Conservation (phyloP, 2,113 vertebrate genomes). For the Stomatorhinus ivindoensis region DNA sequence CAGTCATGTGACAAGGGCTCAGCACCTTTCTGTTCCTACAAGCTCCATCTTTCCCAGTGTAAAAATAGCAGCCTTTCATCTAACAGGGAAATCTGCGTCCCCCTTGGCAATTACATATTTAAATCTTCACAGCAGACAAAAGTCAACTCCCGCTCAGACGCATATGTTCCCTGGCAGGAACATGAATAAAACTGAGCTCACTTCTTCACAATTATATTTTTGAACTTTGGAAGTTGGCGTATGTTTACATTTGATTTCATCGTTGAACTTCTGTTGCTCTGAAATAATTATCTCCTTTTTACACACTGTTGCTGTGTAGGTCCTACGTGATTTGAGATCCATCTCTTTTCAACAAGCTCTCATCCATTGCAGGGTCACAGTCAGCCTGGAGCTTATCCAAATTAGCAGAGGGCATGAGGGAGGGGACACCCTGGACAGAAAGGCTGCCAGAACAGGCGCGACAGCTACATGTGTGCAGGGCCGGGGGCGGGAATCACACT, state of each 20-base stretch:
- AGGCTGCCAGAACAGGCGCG: not conserved
- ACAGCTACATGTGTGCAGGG: not conserved
- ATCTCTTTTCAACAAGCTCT: not conserved
- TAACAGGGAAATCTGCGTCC: not conserved
- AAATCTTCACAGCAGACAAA: conserved; percentile 3
- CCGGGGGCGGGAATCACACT: not conserved
- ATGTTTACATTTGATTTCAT: not conserved
- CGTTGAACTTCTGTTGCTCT: not conserved
- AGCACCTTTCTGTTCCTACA: not conserved
- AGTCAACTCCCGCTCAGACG: not conserved
- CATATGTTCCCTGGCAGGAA: not conserved
- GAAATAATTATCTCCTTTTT: not conserved
- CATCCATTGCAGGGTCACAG: not conserved
- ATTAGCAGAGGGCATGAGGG: not conserved
- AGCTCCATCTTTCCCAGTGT: not conserved
- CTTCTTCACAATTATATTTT: not conserved
- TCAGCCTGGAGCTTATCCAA: not conserved
- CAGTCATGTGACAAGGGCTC: not conserved
- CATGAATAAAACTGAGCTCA: not conserved
- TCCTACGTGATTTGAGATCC: not conserved
- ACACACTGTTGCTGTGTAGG: not conserved
- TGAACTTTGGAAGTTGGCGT: not conserved
- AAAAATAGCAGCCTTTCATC: not conserved
- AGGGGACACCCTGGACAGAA: not conserved
- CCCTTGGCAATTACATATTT: not conserved